A percentile compares a stretch with the other conserved stretches of the same genome.
Conservation (phyloP, 1,140 invertebrate genomes). For the Oryctes rhinoceros region DNA sequence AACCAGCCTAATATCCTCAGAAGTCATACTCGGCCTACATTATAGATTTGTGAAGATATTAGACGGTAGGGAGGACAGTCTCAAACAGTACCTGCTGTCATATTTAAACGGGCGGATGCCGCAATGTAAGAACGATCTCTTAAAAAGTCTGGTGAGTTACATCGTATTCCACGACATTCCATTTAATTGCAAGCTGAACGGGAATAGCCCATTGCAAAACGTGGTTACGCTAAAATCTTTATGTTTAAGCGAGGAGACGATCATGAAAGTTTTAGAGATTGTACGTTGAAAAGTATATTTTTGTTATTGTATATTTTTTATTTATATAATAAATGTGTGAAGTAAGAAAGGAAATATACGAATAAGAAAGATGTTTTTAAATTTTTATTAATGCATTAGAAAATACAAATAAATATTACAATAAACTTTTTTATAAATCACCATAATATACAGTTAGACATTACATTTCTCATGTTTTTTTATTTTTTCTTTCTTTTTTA, state of each 20-base stretch:
- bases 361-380: conserved; percentile 7
- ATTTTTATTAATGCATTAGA: conserved; percentile 38
- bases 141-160: conserved; percentile 65
- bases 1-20: conserved; percentile 61
- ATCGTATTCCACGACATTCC: conserved; percentile 71
- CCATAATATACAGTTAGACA: conserved; percentile 36
- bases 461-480: not conserved
- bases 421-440: conserved; percentile 24
- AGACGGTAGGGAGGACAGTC: conserved; percentile 66
- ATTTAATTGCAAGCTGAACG: conserved; percentile 42
- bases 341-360: not conserved
- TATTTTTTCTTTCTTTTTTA: not conserved
- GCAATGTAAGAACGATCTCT: conserved; percentile 53
- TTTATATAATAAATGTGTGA: not conserved
- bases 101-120: conserved; percentile 61
- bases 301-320: conserved; percentile 18
- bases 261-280: not conserved
- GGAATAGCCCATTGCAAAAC: not conserved
- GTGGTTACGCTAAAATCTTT: conserved; percentile 14
- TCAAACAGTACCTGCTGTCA: conserved; percentile 62
- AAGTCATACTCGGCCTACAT: conserved; percentile 66
- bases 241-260: not conserved
- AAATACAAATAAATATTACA: conserved; percentile 43
- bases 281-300: not conserved
- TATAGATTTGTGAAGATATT: conserved; percentile 64